phyloP scores from a whole-genome alignment of 2,888 invertebrate species.

The Spilosoma lubricipeda region DNA sequence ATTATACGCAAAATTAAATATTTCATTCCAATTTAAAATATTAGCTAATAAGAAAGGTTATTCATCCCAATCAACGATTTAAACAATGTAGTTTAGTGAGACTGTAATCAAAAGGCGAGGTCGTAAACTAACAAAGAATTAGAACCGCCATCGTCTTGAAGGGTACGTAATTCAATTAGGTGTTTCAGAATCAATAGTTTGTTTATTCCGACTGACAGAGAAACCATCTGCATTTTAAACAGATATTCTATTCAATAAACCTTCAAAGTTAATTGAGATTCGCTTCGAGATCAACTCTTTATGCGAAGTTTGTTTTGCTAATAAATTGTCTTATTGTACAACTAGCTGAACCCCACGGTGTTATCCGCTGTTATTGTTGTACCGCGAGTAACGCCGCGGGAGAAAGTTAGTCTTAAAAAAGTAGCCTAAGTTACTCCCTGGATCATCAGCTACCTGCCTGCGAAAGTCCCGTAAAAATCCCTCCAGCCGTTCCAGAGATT shows the following conservation, averaged over 20 bases:
- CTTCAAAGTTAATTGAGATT: not conserved
- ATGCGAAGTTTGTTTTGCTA: not conserved
- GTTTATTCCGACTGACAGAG: not conserved
- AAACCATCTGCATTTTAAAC: conserved; percentile 7
- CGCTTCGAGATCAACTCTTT: not conserved
- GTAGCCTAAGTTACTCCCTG: too few relatives aligned
- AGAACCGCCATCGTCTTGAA: not conserved
- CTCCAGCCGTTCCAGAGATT: too few relatives aligned
- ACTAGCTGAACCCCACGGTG: too few relatives aligned
- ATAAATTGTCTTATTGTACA: not conserved
- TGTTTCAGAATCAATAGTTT: conserved; percentile 6
- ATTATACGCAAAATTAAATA: not conserved
- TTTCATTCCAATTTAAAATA: not conserved
- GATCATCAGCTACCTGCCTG: too few relatives aligned
- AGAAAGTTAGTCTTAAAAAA: too few relatives aligned
- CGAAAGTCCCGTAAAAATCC: too few relatives aligned
- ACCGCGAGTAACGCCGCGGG: too few relatives aligned
- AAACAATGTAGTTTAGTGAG: not conserved
- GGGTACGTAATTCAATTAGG: not conserved
- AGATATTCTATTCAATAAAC: not conserved
- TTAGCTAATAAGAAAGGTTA: not conserved
- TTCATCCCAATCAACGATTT: not conserved
- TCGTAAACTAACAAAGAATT: not conserved
- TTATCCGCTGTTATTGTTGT: too few relatives aligned
- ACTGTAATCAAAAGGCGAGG: not conserved